Conservation (phyloP, 1,140 invertebrate species). For the Diploscapter pachys region DNA sequence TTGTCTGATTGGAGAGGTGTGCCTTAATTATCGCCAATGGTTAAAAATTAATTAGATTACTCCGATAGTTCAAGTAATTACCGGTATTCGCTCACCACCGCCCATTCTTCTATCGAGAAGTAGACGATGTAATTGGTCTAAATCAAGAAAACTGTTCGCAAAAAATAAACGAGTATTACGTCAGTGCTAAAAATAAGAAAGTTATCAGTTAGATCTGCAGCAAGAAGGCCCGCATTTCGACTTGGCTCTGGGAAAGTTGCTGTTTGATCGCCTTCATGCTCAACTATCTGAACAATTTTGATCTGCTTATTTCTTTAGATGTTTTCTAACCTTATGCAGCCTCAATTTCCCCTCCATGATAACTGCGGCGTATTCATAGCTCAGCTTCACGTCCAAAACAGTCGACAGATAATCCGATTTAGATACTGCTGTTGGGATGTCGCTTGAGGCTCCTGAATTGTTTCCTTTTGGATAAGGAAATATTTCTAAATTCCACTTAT, state of each 20-base stretch:
- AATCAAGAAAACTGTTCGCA: conserved; percentile 32
- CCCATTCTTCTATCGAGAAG: conserved; percentile 86
- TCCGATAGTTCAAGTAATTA: too few relatives aligned
- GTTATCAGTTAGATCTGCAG: too few relatives aligned
- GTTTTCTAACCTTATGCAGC: conserved; percentile 74
- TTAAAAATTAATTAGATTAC: too few relatives aligned
- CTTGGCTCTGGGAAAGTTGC: conserved; percentile 75
- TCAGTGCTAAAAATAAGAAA: too few relatives aligned
- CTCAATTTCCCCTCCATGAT: conserved; percentile 72
- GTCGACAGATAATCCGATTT: conserved; percentile 78
- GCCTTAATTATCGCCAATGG: conserved; percentile 54
- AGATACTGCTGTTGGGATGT: not conserved
- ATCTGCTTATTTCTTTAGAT: not conserved
- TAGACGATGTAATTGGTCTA: conserved; percentile 81
- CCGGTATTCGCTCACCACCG: conserved; percentile 73
- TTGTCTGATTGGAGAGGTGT: conserved; percentile 71
- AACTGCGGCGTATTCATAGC: conserved; percentile 45
- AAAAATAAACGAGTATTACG: too few relatives aligned
- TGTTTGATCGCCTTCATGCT: conserved; percentile 64
- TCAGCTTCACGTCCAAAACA: conserved; percentile 64
- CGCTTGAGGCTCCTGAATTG: not conserved
- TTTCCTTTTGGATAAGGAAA: too few relatives aligned
- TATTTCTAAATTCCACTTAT: too few relatives aligned
- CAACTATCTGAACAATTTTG: conserved; percentile 67
- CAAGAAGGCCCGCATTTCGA: too few relatives aligned